Evolutionary conservation across 2,888 invertebrate genomes (phyloP), one percentile per base, ranked within the genome.

Genomic region (Aspidiotus destructor): DNA sequence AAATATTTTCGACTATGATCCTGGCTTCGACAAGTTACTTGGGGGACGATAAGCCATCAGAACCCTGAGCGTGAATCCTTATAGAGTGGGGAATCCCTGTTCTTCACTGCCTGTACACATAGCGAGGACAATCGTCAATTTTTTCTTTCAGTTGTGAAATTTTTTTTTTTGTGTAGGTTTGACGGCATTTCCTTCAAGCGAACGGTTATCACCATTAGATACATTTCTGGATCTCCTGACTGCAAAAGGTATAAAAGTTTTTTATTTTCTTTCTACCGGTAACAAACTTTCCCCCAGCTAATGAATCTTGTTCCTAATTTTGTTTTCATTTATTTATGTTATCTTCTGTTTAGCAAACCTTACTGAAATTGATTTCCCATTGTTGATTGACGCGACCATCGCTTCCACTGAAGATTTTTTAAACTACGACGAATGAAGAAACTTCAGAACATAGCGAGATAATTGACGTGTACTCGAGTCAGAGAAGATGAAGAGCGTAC

Each of bases 211-310:
- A 8, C 89, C 92, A 0, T 79, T 92, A 72, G 90, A 92, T 76
- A 90, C 90, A 7, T 91, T 92, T 76, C 80, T 92, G 70, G 89
- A 91, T 77, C 80, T 92, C 70, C 80, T 92, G 55, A 91, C 91
- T 0, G 92, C 91, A 8, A 92, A 92, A 80, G 81, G 80, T 80
- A 75, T 65, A 70, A 15, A 41, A 41, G 10, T 7, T 58, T 62
- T 55, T 55, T 15, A 5, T n/a, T n/a, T n/a, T n/a, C n/a, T n/a
- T n/a, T n/a, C n/a, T 15, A 3, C 9, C 16, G 7, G 3, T 55
- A 55, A 55, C 55, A 15, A 55, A 15, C 16, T 2, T 7, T 55
- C 13, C 17, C n/a, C 41, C 8, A 61, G 16, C 13, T 61, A 16
- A 58, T 53, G 28, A 41, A 41, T 65, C 48, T n/a, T n/a, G 16